These are phyloP conservation scores for Catagonus wagneri DNA, from an alignment of 2,113 vertebrate genomes.

Conservation along the genomic window DNA sequence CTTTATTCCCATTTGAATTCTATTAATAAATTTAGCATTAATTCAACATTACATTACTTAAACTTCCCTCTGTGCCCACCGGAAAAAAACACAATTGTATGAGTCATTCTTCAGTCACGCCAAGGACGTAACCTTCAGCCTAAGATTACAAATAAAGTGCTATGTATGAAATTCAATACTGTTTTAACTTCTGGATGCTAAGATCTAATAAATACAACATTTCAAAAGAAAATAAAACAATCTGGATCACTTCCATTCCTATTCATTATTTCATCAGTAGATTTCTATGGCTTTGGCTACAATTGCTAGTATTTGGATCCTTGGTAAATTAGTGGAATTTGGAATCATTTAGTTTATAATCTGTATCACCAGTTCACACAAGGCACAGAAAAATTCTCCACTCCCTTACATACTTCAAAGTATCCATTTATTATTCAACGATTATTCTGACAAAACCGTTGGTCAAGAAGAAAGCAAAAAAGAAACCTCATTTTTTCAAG, in stretches of 20 bases:
- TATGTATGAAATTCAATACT: conserved; percentile 76
- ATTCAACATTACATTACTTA: conserved; percentile 50
- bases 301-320: conserved; percentile 69
- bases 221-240: conserved; percentile 86
- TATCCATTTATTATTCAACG: conserved; percentile 79
- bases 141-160: conserved; percentile 75
- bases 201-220: conserved; percentile 79
- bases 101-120: conserved; percentile 66
- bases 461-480: conserved; percentile 81
- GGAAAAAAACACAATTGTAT: conserved; percentile 58
- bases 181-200: conserved; percentile 81
- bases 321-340: conserved; percentile 68
- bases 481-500: conserved; percentile 65
- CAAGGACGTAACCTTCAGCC: conserved; percentile 72
- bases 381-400: conserved; percentile 80
- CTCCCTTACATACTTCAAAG: conserved; percentile 83
- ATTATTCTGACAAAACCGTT: conserved; percentile 78
- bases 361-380: conserved; percentile 69
- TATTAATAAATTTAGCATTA: conserved; percentile 39
- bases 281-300: conserved; percentile 65
- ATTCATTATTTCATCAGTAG: conserved; percentile 75
- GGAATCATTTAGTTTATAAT: conserved; percentile 67
- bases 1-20: conserved; percentile 31
- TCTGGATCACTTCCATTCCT: conserved; percentile 77
- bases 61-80: conserved; percentile 63